Conservation (phyloP, 2,113 vertebrate species). For the Perca schrenkii region DNA sequence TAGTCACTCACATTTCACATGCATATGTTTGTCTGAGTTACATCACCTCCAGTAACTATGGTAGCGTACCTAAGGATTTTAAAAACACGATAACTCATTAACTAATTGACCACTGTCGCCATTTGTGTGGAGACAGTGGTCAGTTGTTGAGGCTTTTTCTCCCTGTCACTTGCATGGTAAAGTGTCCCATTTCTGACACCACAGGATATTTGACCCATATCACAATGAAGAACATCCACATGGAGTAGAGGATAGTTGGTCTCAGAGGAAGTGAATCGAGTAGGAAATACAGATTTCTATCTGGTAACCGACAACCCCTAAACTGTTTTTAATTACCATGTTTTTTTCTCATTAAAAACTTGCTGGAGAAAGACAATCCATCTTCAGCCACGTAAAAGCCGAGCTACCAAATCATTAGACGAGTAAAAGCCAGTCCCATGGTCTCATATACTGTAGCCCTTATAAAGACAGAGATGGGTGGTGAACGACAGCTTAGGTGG, state of each 20-base stretch:
- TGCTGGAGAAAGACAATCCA: constrained; percentile 23
- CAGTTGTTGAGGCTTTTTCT: not conserved
- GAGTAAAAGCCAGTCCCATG: constrained; percentile 33
- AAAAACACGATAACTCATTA: constrained; percentile 18
- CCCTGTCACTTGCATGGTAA: not conserved
- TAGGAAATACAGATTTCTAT: constrained; percentile 18
- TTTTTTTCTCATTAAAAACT: constrained; percentile 39
- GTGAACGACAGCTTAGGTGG: constrained; percentile 24
- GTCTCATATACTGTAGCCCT: constrained; percentile 61
- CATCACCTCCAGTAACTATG: constrained; percentile 11
- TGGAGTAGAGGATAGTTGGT: not conserved
- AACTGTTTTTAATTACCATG: constrained; percentile 35
- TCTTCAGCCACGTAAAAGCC: constrained; percentile 11
- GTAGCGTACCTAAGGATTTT: constrained; percentile 3
- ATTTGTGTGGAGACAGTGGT: not conserved
- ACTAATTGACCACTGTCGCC: not conserved
- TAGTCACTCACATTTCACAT: constrained; percentile 18
- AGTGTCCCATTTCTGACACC: not conserved
- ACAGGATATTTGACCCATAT: not conserved
- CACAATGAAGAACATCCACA: constrained; percentile 14
- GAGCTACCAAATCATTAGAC: constrained; percentile 12
- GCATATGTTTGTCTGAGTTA: constrained; percentile 13
- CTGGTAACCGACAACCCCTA: constrained; percentile 31
- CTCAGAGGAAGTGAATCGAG: constrained; percentile 15
- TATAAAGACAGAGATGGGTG: constrained; percentile 28